Base-by-base conservation (phyloP, 2,113 vertebrate species). In the Motacilla alba region DNA sequence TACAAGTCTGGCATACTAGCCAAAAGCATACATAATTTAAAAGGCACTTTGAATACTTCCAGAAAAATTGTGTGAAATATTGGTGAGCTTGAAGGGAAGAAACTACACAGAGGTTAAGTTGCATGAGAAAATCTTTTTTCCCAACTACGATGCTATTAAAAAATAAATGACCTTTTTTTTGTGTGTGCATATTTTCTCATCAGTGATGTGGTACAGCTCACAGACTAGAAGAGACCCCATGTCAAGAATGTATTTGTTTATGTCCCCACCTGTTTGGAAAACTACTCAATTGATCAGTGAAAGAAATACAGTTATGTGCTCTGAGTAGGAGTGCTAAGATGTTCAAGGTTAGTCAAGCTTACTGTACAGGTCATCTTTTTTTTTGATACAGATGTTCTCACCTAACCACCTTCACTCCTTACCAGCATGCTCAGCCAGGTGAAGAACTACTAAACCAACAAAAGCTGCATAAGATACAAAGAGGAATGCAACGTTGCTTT, bases 21-120 rank as follows among this genome's bases (percentile, higher is more conserved):
- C 91, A 91, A 91, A 95, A 87, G 66, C 70, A 87, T 95, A 31
- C 81, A 91, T 96, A 94, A 97, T 96, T 95, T 93, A 95, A 91
- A 93, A 94, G 80, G 60, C 53, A 62, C 59, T 91, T 85, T 62
- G 87, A 90, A 85, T 85, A 53, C 66, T 83, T 66, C 70, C 75
- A 95, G 70, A 96, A 88, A 91, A 83, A 77, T 21, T 66, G 33
- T 94, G 78, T 89, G 82, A 95, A 94, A 74, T 91, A 79, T 37
- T 60, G 33, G 74, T 47, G 59, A 83, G 70, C 49, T 88, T 66
- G 53, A 76, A 95, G 67, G 24, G 43, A 83, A 91, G 74, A 85
- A 76, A 76, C 53, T 89, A 43, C 49, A n/a, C 23, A 70, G 66
- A 79, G 15, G 30, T 87, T 68, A 93, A 87, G 62, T 62, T 87